phyloP scores from a whole-genome alignment of 2,113 vertebrate species.

The Crotalus helleri region DNA sequence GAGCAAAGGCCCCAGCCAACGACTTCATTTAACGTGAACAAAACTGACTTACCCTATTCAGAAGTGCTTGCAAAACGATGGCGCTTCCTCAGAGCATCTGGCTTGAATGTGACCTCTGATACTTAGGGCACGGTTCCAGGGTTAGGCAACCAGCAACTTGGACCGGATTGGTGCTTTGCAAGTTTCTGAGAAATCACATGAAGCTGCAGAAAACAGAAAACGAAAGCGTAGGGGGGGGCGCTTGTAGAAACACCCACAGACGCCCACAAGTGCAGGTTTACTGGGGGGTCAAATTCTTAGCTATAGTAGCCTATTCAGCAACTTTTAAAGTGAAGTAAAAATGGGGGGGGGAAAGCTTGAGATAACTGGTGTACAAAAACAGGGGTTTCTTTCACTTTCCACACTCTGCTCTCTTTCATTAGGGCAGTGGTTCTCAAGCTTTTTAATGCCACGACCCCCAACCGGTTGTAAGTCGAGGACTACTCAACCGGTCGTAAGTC shows the following conservation, averaged over 20 bases:
- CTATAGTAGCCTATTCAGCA: not conserved
- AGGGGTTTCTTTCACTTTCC: not conserved
- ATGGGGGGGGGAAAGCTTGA: not conserved
- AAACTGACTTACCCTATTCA: not conserved
- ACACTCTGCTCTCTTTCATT: not conserved
- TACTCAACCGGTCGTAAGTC: too few relatives aligned
- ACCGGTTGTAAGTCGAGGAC: too few relatives aligned
- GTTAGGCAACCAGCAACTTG: not conserved
- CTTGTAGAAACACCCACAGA: not conserved
- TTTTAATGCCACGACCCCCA: too few relatives aligned
- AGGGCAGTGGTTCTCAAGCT: too few relatives aligned
- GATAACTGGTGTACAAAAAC: not conserved
- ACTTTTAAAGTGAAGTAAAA: not conserved
- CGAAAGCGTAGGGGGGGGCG: not conserved
- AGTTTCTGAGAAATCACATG: not conserved
- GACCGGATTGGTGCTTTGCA: too few relatives aligned
- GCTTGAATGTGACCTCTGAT: not conserved
- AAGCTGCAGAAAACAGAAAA: not conserved
- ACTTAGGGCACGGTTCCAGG: fast-evolving
- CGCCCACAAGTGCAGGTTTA: too few relatives aligned
- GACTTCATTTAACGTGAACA: not conserved
- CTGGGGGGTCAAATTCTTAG: not conserved
- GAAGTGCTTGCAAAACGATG: not conserved
- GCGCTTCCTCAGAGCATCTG: not conserved
- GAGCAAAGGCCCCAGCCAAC: not conserved